These are phyloP conservation scores for Baccha elongata DNA, from an alignment of 2,888 invertebrate species.

Conservation along the genomic window DNA sequence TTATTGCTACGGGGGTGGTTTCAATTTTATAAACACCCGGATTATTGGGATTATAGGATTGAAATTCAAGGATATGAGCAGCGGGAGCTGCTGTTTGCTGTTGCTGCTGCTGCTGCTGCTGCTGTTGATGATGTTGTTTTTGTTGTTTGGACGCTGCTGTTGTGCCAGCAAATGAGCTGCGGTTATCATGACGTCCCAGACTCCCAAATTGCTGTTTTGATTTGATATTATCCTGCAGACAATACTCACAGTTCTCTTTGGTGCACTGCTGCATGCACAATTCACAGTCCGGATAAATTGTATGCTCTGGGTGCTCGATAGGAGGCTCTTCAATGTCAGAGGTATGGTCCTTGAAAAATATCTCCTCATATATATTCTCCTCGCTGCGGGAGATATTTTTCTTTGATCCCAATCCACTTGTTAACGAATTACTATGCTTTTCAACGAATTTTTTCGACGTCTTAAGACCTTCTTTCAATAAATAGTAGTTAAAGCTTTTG, in stretches of 20 bases:
- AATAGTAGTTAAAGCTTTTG: conserved; percentile 82
- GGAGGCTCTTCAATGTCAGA: conserved; percentile 75
- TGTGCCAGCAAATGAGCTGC: conserved; percentile 49
- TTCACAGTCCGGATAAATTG: conserved; percentile 80
- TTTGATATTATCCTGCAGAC: conserved; percentile 74
- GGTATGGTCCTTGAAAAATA: conserved; percentile 80
- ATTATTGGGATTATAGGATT: conserved; percentile 82
- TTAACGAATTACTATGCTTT: conserved; percentile 77
- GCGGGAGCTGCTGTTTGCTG: conserved; percentile 73
- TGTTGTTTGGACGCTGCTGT: conserved; percentile 50
- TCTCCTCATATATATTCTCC: conserved; percentile 82
- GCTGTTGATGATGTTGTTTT: conserved; percentile 53
- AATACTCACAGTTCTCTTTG: conserved; percentile 80
- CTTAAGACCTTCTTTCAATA: conserved; percentile 82
- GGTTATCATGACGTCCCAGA: conserved; percentile 66
- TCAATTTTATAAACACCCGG: conserved; percentile 82
- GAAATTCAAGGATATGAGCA: conserved; percentile 81
- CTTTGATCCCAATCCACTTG: conserved; percentile 70
- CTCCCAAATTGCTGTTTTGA: conserved; percentile 72
- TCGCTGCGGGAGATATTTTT: conserved; percentile 80
- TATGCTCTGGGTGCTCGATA: conserved; percentile 53
- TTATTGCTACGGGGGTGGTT: conserved; percentile 82
- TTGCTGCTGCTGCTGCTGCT: conserved; percentile 45
- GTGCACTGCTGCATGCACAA: conserved; percentile 81
- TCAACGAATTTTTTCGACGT: conserved; percentile 80